Conservation (phyloP, 2,113 vertebrate genomes). For the Xiphias gladius region DNA sequence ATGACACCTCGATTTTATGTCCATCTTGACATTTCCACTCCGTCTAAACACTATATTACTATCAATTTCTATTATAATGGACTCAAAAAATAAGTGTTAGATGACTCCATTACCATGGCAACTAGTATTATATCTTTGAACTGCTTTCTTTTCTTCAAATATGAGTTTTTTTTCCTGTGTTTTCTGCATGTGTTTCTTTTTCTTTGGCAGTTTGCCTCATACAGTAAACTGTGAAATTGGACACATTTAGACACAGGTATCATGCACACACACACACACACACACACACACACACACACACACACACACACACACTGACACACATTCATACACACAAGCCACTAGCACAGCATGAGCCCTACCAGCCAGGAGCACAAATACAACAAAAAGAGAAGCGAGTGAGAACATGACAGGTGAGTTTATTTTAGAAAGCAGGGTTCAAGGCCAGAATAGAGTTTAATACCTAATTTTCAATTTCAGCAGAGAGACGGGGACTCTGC, state of each 20-base stretch:
- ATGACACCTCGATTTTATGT: conserved; percentile 12
- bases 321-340: not conserved
- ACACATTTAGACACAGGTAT: conserved; percentile 25
- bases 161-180: not conserved
- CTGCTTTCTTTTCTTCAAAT: conserved; percentile 14
- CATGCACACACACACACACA: not conserved
- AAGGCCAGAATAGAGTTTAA: conserved; percentile 40
- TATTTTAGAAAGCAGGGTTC: conserved; percentile 49
- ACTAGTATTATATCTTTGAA: conserved; percentile 42
- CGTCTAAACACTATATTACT: conserved; percentile 40
- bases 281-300: not conserved
- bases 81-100: conserved; percentile 35
- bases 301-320: not conserved
- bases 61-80: conserved; percentile 24
- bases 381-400: conserved; percentile 16
- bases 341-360: conserved; percentile 19
- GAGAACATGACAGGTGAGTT: conserved; percentile 45
- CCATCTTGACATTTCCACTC: conserved; percentile 33
- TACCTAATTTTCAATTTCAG: conserved; percentile 70
- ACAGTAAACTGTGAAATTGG: conserved; percentile 12
- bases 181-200: not conserved
- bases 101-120: conserved; percentile 58
- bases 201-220: not conserved
- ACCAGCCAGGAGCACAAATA: conserved; percentile 24
- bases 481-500: conserved; percentile 6